Percentiles rank a stretch among this genome's conserved stretches.
phyloP scores from a whole-genome alignment of 2,888 invertebrate genomes.

The Rhorus exstirpatorius region DNA sequence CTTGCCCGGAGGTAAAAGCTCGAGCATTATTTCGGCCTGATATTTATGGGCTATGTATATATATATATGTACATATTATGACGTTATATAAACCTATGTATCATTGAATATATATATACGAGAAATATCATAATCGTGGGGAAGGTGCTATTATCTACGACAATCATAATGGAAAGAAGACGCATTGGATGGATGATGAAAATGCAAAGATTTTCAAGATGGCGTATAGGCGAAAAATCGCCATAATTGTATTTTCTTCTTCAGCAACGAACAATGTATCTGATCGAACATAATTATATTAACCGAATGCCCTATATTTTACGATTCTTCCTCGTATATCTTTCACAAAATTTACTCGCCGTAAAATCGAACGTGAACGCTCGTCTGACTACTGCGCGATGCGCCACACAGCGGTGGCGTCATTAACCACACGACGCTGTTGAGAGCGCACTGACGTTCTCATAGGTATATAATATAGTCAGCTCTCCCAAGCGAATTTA shows the following conservation, averaged over 20 bases:
- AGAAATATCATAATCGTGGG: constrained; percentile 22
- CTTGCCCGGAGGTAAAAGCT: constrained; percentile 46
- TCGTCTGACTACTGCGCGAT: not conserved
- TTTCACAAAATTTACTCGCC: not conserved
- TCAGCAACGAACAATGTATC: not conserved
- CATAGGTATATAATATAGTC: too few relatives aligned
- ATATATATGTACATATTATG: constrained; percentile 12
- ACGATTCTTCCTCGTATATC: not conserved
- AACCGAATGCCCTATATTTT: not conserved
- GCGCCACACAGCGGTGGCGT: constrained; percentile 8
- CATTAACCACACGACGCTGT: constrained; percentile 20
- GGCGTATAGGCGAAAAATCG: not conserved
- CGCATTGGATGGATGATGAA: constrained; percentile 4
- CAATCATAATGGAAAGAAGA: constrained; percentile 32
- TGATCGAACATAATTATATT: not conserved
- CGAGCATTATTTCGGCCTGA: constrained; percentile 59
- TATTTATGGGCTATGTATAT: constrained; percentile 59
- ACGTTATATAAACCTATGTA: constrained; percentile 21
- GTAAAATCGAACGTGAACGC: not conserved
- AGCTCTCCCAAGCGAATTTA: constrained; percentile 53
- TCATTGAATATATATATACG: constrained; percentile 50
- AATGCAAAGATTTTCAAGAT: not conserved
- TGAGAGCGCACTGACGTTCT: constrained; percentile 18
- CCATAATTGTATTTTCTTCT: not conserved
- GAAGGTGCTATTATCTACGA: constrained; percentile 32